These are phyloP conservation scores for Poliocrania exsul DNA, from an alignment of 2,797 vertebrate species.

Conservation along the genomic window DNA sequence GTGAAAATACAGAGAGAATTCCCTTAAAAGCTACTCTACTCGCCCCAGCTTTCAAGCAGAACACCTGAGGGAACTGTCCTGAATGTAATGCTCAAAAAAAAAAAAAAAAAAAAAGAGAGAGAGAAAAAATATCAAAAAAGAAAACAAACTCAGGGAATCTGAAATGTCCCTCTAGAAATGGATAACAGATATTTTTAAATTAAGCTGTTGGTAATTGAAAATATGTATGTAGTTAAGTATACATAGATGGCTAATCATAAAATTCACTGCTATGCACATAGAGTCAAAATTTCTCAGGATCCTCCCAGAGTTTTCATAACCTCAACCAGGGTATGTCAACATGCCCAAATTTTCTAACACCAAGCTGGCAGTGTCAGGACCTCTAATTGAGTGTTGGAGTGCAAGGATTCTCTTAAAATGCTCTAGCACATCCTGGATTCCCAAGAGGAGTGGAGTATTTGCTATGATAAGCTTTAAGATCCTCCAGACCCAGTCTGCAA, in stretches of 20 bases:
- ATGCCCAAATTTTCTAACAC: background rate
- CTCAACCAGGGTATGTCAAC: background rate
- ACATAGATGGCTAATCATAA: background rate
- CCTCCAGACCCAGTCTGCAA: background rate
- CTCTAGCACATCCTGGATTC: background rate
- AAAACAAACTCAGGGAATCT: background rate
- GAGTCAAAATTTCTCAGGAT: background rate
- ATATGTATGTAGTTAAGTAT: background rate
- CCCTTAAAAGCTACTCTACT: constrained; percentile 7
- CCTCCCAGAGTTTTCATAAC: background rate
- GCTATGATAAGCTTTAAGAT: background rate
- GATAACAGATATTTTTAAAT: background rate
- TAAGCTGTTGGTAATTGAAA: background rate
- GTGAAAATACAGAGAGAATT: background rate
- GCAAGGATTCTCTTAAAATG: background rate
- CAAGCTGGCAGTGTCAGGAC: background rate
- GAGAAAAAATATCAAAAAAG: fast-evolving
- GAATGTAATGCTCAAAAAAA: background rate
- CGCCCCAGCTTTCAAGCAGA: background rate
- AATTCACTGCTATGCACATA: background rate
- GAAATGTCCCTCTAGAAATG: background rate
- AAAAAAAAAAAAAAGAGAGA: background rate
- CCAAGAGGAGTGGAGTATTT: background rate
- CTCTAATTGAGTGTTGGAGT: background rate
- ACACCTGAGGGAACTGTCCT: background rate